These are phyloP conservation scores for Acanthurus leucopareius DNA, from an alignment of 2,797 vertebrate genomes.

Conservation along the genomic window DNA sequence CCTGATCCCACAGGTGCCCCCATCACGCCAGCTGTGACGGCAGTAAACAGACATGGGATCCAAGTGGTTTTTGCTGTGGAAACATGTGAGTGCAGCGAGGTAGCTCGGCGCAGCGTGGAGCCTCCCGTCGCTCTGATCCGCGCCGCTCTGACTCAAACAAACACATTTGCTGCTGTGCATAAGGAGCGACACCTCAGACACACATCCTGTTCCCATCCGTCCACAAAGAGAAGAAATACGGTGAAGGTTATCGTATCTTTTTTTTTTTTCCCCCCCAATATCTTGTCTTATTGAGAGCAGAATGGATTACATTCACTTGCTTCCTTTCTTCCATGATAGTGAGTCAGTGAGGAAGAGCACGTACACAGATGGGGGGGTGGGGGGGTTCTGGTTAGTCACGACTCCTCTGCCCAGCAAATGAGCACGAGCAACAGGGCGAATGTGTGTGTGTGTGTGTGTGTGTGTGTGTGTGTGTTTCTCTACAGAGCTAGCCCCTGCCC, in stretches of 20 bases:
- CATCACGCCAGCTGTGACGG: constrained; percentile 72
- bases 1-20: constrained; percentile 71
- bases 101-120: constrained; percentile 52
- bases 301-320: constrained; percentile 37
- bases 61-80: constrained; percentile 73
- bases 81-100: constrained; percentile 58
- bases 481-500: constrained; percentile 32
- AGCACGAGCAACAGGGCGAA: constrained; percentile 73
- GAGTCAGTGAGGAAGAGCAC: constrained; percentile 56
- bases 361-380: constrained; percentile 42
- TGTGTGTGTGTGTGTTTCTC: constrained; percentile 28
- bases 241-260: constrained; percentile 17
- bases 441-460: constrained; percentile 26
- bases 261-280: background rate
- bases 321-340: constrained; percentile 40
- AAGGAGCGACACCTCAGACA: constrained; percentile 4
- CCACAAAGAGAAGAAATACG: background rate
- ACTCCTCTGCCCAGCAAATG: constrained; percentile 78
- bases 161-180: constrained; percentile 38
- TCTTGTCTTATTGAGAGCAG: constrained; percentile 29
- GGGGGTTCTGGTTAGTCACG: constrained; percentile 79
- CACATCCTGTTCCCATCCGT: background rate
- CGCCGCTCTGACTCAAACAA: constrained; percentile 61
- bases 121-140: constrained; percentile 55
- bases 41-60: constrained; percentile 70